Base-by-base conservation (phyloP, 2,797 vertebrate species). In the Hyperoplus immaculatus region DNA sequence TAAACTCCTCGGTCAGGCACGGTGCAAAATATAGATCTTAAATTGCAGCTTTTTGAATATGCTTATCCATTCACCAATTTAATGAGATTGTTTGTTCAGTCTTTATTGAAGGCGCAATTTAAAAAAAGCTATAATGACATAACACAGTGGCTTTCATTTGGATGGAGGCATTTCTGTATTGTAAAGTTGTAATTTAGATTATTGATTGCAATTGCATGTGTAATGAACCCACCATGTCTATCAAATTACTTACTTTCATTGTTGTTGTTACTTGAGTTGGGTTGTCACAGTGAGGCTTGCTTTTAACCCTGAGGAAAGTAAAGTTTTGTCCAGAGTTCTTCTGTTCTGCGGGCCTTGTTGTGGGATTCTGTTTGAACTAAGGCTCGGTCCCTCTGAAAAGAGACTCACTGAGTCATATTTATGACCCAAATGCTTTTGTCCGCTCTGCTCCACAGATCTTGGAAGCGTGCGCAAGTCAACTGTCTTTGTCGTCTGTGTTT, bases 401-500 rank as follows among this genome's bases (percentile, higher is more conserved):
- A 75, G 71, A 87, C 79, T 85, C 67, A 12, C 69, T 5, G 43
- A 61, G 69, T 83, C 69, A 61, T 50, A 70, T 78, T 74, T 75
- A 80, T 57, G 73, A 81, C 68, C 39, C 29, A 6, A 74, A 67
- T 54, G 74, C 64, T 82, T 84, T 71, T 69, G 77, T 73, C 75
- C 51, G 57, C 75, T 77, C 66, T 69, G 74, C 88, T 86, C 80
- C 55, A 72, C 68, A 72, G 73, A 83, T 84, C 68, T 81, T 82
- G 65, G 3, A 86, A 68, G 66, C 70, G 80, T 70, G 66, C 56
- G 50, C 75, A 51, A 85, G 68, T 89, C 76, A 82, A 79, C 70
- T 68, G 72, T 75, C 73, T 79, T 70, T 82, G 77, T 86, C 56
- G 16, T 85, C 70, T 89, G 79, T 77, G 78, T 87, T 70, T 61